Conservation (phyloP, 2,113 vertebrate species). For the Spermophilus dauricus region DNA sequence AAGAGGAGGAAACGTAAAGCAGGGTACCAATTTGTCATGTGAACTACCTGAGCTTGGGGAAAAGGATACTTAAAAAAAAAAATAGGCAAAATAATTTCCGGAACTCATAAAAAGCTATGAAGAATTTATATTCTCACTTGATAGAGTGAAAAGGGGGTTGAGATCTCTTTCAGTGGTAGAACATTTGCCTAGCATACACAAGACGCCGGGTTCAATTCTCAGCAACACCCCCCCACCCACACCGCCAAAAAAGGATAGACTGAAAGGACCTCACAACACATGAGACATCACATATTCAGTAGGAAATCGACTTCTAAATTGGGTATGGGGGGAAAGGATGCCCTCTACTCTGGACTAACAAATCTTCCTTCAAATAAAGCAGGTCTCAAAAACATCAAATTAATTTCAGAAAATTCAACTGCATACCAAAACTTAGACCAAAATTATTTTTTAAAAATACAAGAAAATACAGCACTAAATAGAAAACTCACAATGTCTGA, state of each 20-base stretch:
- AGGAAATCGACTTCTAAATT: constrained; percentile 39
- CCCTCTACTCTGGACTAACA: neutral
- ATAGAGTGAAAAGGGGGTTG: neutral
- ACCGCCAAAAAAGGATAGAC: neutral
- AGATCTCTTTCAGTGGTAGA: neutral
- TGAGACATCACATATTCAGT: neutral
- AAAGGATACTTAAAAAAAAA: neutral
- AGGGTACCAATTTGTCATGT: neutral
- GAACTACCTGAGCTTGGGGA: neutral
- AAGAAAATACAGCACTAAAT: neutral
- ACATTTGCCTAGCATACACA: neutral
- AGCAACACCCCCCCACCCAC: neutral
- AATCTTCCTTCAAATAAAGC: constrained; percentile 48
- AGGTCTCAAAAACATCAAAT: neutral
- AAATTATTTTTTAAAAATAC: constrained; percentile 22
- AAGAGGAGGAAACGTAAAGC: neutral
- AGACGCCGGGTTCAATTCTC: neutral
- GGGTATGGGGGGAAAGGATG: neutral
- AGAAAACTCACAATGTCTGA: constrained; percentile 39
- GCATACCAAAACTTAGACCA: neutral
- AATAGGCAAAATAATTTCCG: constrained; percentile 5
- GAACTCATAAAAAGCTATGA: constrained; percentile 9
- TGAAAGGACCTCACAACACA: neutral
- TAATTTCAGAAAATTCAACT: constrained; percentile 23
- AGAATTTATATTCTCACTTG: neutral